Evolutionary conservation across 1,140 invertebrate genomes (phyloP), one percentile per base, ranked within the genome.

Genomic region (Thereuonema tuberculata): DNA sequence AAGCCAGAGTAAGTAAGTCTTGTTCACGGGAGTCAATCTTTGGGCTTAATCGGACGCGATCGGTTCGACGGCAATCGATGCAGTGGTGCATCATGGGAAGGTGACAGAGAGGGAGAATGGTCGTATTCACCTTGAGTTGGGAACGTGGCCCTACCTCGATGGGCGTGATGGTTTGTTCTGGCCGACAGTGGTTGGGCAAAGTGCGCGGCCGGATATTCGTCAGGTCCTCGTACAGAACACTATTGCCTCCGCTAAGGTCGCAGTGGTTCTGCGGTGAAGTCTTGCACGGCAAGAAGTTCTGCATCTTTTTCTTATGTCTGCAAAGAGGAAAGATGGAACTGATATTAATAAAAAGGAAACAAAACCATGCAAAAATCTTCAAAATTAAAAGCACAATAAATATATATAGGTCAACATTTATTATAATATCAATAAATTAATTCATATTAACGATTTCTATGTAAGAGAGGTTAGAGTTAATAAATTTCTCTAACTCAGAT

Each of bases 251-350:
- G 12, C 58, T 52, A 43, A 62, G 50, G 60, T 63, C 63, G 48
- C 63, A 66, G 2, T 58, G 59, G 25, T 62, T 56, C 25, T 60
- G 60, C 29, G 60, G 63, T 37, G 64, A 56, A 24, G 50, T 63
- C 54, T 66, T 66, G 55, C 65, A 66, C 21, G 65, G 65, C 17
- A 66, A 52, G 56, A 66, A 66, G 56, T 66, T 66, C 56, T 64
- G 65, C 43, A 66, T 64, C 31, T 64, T 66, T 26, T 60, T 54
- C 58, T 66, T 66, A 46, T 66, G 65, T 24, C 65, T 66, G 57
- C 14, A 61, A 61, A 47, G n/a, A 61, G 55, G 48, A 50, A 50
- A 50, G 23, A 24, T 12, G 21, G 48, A 14, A 12, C 23, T 14
- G 21, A 24, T 50, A 5, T 12, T 5, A 12, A 12, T 37, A 37